Conservation (phyloP, 2,888 invertebrate species). For the Drosophila neotestacea region DNA sequence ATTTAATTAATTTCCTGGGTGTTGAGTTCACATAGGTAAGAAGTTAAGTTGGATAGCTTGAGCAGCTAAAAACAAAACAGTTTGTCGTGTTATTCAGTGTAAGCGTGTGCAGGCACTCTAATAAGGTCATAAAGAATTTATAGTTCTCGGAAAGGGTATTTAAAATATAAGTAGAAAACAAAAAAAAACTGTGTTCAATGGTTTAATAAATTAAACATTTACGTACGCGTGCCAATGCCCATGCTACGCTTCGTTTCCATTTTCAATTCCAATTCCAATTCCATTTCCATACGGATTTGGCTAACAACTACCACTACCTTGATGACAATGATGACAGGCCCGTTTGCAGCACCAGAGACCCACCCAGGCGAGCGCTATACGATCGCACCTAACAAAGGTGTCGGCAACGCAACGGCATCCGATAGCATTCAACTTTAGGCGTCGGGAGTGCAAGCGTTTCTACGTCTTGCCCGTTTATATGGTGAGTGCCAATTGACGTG, state of each 20-base stretch:
- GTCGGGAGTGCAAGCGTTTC: constrained; percentile 75
- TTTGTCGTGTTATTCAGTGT: too few relatives aligned
- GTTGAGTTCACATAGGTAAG: constrained; percentile 2
- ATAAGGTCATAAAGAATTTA: neutral
- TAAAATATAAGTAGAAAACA: constrained; percentile 16
- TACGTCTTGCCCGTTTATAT: constrained; percentile 76
- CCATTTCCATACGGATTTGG: constrained; percentile 45
- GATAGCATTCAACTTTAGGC: constrained; percentile 75
- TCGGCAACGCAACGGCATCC: constrained; percentile 70
- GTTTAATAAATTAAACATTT: constrained; percentile 53
- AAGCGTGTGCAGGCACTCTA: too few relatives aligned
- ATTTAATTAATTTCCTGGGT: neutral
- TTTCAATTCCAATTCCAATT: constrained; percentile 60
- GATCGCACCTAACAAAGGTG: constrained; percentile 78
- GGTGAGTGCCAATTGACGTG: constrained; percentile 60
- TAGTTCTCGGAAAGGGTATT: constrained; percentile 12
- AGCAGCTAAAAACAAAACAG: too few relatives aligned
- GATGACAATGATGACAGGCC: constrained; percentile 49
- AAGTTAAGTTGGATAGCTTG: neutral
- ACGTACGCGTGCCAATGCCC: constrained; percentile 46
- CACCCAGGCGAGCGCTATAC: constrained; percentile 81
- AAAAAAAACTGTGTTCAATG: constrained; percentile 51
- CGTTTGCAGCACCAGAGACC: constrained; percentile 70
- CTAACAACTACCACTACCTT: constrained; percentile 31
- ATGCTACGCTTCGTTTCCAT: constrained; percentile 18